These are phyloP conservation scores for Diadophis punctatus DNA, from an alignment of 2,113 vertebrate species.

Conservation along the genomic window DNA sequence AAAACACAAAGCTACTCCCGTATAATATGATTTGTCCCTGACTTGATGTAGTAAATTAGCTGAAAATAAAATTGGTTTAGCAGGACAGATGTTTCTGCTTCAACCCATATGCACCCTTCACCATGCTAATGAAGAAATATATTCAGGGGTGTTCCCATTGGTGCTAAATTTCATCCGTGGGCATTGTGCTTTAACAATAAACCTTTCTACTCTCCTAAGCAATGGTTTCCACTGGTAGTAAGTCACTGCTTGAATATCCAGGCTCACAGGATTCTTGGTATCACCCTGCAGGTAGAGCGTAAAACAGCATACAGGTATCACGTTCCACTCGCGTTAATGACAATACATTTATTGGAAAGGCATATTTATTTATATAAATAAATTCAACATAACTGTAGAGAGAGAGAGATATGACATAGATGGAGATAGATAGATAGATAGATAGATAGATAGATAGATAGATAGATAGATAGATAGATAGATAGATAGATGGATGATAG, in stretches of 20 bases:
- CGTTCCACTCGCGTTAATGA: conserved; percentile 36
- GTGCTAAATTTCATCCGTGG: conserved; percentile 61
- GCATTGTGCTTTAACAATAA: conserved; percentile 64
- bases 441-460: too few relatives aligned
- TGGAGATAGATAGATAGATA: too few relatives aligned
- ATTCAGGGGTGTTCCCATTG: conserved; percentile 45
- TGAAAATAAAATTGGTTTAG: conserved; percentile 52
- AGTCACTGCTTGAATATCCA: conserved; percentile 34
- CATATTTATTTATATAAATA: not conserved
- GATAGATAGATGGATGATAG: too few relatives aligned
- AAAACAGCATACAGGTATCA: not conserved
- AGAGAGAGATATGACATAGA: too few relatives aligned
- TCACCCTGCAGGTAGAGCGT: conserved; percentile 40
- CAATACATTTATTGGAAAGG: not conserved
- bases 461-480: too few relatives aligned
- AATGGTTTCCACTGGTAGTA: conserved; percentile 53
- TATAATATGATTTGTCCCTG: conserved; percentile 35
- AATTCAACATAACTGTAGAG: conserved; percentile 18
- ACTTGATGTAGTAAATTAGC: conserved; percentile 55
- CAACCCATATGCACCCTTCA: conserved; percentile 53
- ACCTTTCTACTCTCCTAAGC: conserved; percentile 61
- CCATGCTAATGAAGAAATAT: conserved; percentile 66
- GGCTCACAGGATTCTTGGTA: conserved; percentile 31
- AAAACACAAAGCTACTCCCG: not conserved
- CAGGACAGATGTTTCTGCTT: conserved; percentile 65